Evolutionary conservation across 2,797 vertebrate species (phyloP), one percentile per base, ranked within the genome.

Genomic region (Cossypha dichroa): DNA sequence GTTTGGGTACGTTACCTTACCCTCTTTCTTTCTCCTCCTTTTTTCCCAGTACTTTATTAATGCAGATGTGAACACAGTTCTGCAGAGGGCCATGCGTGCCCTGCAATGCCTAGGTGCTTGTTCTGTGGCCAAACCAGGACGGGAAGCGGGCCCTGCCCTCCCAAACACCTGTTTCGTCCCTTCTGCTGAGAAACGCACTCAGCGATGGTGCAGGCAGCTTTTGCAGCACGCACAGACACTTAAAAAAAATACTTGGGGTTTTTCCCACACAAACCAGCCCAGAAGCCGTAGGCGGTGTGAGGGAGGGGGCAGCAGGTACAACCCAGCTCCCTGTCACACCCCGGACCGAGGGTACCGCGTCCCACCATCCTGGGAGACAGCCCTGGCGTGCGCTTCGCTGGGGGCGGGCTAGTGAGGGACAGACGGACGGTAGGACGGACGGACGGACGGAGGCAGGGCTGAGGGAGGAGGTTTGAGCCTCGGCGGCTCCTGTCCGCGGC

Each of bases 241-340:
- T 20, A 2, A 36, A 8, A 5, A 23, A 29, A 21, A 15, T 8
- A 31, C 9, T 12, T 13, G 22, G 19, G 6, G 7, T 22, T 38
- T 33, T 40, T 5, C 49, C 49, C n/a, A 59, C 3, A 2, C 34
- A 16, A 5, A 17, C 2, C 22, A 23, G 33, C 5, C 33, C 26
- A 1, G 14, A 26, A 13, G 15, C 0, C 0, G 0, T 5, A 6
- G 0, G 26, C 2, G 3, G 15, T 2, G 28, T 11, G 70, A 78
- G 38, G 28, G 11, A 38, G 28, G 19, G 14, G 25, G 34, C 1
- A 1, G 26, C 40, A 13, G 34, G 18, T 21, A 16, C 28, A n/a
- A 33, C 3, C 16, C 11, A 3, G 0, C 1, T 6, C 21, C 4
- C 34, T 2, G 7, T 49, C 34, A 8, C 5, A 3, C 6, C 29